A percentile compares a stretch with the other conserved stretches of the same genome.
Conservation (phyloP, 2,888 invertebrate genomes). For the Agonopterix alstromeriana region DNA sequence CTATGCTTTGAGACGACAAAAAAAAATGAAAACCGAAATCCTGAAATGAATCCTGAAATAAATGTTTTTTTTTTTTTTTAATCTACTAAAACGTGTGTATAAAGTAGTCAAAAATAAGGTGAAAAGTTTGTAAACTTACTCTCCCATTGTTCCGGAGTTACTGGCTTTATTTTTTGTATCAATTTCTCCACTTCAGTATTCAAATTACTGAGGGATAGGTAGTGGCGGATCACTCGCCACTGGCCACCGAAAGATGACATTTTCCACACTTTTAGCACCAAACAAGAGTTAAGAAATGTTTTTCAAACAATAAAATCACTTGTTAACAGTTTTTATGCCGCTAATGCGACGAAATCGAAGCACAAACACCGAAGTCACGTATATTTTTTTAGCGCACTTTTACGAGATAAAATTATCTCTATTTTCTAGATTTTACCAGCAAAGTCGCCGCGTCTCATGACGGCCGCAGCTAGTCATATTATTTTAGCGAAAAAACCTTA, state of each 20-base stretch:
- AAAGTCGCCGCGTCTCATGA: slow-evolving; percentile 7
- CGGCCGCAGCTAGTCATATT: slow-evolving; percentile 5
- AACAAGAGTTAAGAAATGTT: not conserved
- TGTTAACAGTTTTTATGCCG: slow-evolving; percentile 1
- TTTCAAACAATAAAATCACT: not conserved
- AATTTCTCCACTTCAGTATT: slow-evolving; percentile 58
- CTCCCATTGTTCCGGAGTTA: slow-evolving; percentile 59
- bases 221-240: slow-evolving; percentile 62
- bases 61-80: too few species aligned
- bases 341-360: slow-evolving; percentile 6
- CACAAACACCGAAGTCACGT: slow-evolving; percentile 14
- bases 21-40: too few species aligned
- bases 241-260: slow-evolving; percentile 65
- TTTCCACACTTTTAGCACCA: slow-evolving; percentile 11
- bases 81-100: too few species aligned
- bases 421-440: slow-evolving; percentile 9
- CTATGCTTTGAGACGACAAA: too few species aligned
- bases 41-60: too few species aligned
- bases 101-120: too few species aligned
- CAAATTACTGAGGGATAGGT: slow-evolving; percentile 50
- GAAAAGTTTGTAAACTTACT: slow-evolving; percentile 36
- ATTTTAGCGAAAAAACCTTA: slow-evolving; percentile 20
- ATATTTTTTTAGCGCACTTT: slow-evolving; percentile 4
- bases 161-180: slow-evolving; percentile 50
- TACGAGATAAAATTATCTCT: not conserved